Conservation (phyloP, 2,113 vertebrate species). For the Urocitellus parryii region DNA sequence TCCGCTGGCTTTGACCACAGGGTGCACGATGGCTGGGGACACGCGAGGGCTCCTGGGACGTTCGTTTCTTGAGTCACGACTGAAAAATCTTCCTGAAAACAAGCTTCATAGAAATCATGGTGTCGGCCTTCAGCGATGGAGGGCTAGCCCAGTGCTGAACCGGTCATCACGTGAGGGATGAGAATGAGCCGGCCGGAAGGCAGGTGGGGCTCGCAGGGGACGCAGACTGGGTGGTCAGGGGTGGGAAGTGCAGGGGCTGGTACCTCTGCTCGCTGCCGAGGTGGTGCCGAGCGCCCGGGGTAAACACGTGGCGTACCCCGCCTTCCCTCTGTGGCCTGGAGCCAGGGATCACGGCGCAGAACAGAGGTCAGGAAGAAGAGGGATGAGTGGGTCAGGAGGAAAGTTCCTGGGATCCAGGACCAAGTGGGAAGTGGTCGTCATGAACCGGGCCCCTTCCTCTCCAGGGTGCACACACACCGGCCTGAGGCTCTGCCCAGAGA, state of each 20-base stretch:
- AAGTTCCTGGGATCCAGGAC: neutral
- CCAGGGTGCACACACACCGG: neutral
- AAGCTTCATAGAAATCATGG: too few species aligned
- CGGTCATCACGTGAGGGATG: neutral
- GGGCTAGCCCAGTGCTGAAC: neutral
- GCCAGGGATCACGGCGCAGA: neutral
- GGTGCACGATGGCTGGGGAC: too few species aligned
- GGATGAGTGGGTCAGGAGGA: too few species aligned
- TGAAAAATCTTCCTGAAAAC: neutral
- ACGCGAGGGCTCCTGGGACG: too few species aligned
- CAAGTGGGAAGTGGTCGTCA: too few species aligned
- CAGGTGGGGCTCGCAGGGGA: neutral
- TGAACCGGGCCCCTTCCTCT: too few species aligned
- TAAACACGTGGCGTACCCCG: accelerated
- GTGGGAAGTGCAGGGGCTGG: neutral
- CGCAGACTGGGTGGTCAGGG: too few species aligned
- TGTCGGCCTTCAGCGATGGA: neutral
- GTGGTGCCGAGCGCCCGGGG: neutral
- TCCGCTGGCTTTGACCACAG: too few species aligned
- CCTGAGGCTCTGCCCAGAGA: neutral
- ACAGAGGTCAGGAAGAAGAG: neutral
- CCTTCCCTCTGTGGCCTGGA: too few species aligned
- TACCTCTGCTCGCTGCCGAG: too few species aligned
- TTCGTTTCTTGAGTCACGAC: neutral
- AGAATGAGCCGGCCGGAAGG: neutral